Base-by-base conservation (phyloP, 2,888 invertebrate genomes). In the Stenichneumon culpator region DNA sequence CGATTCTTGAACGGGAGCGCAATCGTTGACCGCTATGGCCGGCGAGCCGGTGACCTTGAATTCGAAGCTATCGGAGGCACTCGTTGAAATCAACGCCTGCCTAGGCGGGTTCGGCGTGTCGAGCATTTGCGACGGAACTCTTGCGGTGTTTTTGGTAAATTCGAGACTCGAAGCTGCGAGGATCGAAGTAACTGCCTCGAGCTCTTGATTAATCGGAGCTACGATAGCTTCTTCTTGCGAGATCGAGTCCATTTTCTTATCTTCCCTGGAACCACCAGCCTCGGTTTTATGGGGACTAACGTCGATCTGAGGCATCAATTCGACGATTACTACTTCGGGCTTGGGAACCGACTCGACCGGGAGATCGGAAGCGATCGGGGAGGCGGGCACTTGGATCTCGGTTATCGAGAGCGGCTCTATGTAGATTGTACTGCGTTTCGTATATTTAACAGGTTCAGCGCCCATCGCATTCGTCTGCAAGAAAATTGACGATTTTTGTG, bases 21-120 rank as follows among this genome's bases (percentile, higher is more conserved):
- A 89, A 85, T 92, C 91, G 70, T 92, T 92, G 0, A 92, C 91
- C 19, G 90, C 78, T 77, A 91, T 87, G 44, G 87, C 88, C 0
- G 93, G 90, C 0, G 88, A 89, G 67, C 92, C 92, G 0, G 88
- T 89, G 52, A 93, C 88, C 44, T 91, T 91, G 6, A 93, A 89
- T 82, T 92, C 92, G 77, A 91, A 90, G 36, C 88, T 89, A 52
- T 90, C 88, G 25, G 89, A 67, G 2, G 54, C 36, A 83, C 79
- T 80, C 7, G 86, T 65, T 19, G 69, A 28, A 69, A 47, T 69
- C 4, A 60, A 50, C 16, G 57, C 16, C 32, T 22, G 39, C n/a
- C 6, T 57, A 36, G n/a, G 6, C 39, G 47, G n/a, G 25, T 69
- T 16, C 11, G 32, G 0, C 3, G 44, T 25, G 25, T 57, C 67